Evolutionary conservation across 1,140 invertebrate species (phyloP), one percentile per base, ranked within the genome.

Genomic region (Aphis craccivora): DNA sequence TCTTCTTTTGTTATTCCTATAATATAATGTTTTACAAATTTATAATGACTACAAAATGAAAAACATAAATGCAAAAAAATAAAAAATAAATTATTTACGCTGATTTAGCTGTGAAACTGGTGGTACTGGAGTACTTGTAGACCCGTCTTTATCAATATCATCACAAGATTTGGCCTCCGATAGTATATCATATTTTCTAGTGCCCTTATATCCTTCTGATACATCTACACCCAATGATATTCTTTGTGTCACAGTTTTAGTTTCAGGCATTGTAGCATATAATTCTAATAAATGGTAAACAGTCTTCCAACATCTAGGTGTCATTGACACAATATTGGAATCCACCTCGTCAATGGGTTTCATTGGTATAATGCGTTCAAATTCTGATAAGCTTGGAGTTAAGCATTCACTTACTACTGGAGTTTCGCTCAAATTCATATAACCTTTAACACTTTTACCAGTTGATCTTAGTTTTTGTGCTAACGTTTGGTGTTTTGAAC

Each of bases 181-280:
- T 20, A 95, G 93, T 89, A 95, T 95, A 94, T 96, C 96, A 95
- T 96, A 96, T 94, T 96, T 96, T 20, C 95, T 95, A 93, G 95
- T 96, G n/a, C 95, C 88, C 23, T 86, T 95, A 94, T 96, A 95
- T 94, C 95, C 95, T 93, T 96, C 96, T 91, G 96, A 95, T 94
- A 95, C 95, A 94, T 96, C 96, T 30, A 95, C 95, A 81, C 94
- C 96, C 45, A 96, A 94, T 43, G 96, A 96, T 93, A 96, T 94
- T 30, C 93, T 93, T 94, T 96, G 96, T 35, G 96, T 96, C 25
- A 99, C 97, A 1, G 98, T 99, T 95, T 99, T 99, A 0, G 98
- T 98, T 95, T 99, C 98, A 0, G 98, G 98, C 96, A 98, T 98
- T 35, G 98, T 98, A 6, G 98, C 98, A 95, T 99, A 99, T 40